Conservation (phyloP, 2,797 vertebrate species). For the Urosaurus nigricauda region DNA sequence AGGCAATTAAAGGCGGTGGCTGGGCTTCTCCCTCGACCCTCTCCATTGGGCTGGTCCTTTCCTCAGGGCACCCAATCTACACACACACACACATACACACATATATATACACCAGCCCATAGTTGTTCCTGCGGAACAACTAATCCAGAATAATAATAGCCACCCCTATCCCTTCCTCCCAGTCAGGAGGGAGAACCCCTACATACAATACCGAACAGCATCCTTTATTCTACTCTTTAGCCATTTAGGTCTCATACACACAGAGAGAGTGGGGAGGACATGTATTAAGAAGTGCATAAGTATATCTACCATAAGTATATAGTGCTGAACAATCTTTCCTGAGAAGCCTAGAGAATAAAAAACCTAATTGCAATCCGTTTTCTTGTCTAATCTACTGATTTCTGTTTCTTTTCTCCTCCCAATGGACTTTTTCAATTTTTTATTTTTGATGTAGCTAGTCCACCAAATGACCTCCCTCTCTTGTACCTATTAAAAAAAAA, state of each 20-base stretch:
- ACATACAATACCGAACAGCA: neutral
- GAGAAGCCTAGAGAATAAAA: neutral
- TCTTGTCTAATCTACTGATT: conserved; percentile 18
- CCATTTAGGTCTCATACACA: neutral
- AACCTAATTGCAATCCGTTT: neutral
- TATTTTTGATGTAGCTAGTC: neutral
- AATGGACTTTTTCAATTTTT: conserved; percentile 3
- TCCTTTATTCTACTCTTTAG: neutral
- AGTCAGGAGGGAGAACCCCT: neutral
- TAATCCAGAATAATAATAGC: neutral
- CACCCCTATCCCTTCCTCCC: neutral
- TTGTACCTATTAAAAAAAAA: neutral
- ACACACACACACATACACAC: too few species aligned
- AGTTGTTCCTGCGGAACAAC: neutral
- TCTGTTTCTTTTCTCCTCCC: neutral
- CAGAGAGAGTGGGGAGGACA: too few species aligned
- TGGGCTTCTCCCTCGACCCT: too few species aligned
- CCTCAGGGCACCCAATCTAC: neutral
- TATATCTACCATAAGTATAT: neutral
- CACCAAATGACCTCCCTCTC: neutral
- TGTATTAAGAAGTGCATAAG: neutral
- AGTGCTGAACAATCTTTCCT: neutral
- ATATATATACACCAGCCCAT: neutral
- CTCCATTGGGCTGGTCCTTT: neutral
- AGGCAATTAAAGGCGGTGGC: neutral